Evolutionary conservation across 2,113 vertebrate species (phyloP).

Genomic region (Passerina amoena): DNA sequence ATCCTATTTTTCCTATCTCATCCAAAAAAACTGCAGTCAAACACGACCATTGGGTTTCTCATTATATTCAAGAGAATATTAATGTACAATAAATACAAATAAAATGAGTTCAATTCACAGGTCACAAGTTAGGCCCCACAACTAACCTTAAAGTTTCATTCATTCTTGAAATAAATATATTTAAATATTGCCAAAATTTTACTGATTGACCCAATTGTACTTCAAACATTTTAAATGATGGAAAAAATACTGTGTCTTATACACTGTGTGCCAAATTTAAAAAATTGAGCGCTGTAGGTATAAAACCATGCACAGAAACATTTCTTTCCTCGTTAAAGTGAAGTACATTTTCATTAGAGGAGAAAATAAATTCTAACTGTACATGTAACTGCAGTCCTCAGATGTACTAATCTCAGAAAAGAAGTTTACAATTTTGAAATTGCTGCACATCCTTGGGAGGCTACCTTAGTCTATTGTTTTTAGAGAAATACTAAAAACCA

Average conservation of each 20-base stretch:
- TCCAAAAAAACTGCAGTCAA: neutral
- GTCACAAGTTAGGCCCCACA: neutral
- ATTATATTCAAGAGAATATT: neutral
- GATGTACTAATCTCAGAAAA: neutral
- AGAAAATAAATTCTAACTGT: neutral
- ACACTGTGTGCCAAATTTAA: neutral
- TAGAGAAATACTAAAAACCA: neutral
- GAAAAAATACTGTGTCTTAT: neutral
- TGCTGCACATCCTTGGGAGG: neutral
- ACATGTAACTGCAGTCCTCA: neutral
- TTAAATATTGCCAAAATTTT: neutral
- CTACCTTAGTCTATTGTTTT: neutral
- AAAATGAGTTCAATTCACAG: neutral
- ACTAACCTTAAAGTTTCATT: neutral
- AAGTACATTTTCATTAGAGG: neutral
- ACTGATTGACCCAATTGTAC: neutral
- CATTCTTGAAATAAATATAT: neutral
- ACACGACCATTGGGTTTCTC: neutral
- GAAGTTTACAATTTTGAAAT: neutral
- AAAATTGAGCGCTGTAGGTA: neutral
- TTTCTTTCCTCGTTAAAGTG: neutral
- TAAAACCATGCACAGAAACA: neutral
- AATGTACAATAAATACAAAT: neutral
- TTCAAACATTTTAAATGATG: neutral
- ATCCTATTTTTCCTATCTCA: neutral